These are phyloP conservation scores for Portevinia maculata DNA, from an alignment of 2,888 invertebrate genomes.

Conservation along the genomic window DNA sequence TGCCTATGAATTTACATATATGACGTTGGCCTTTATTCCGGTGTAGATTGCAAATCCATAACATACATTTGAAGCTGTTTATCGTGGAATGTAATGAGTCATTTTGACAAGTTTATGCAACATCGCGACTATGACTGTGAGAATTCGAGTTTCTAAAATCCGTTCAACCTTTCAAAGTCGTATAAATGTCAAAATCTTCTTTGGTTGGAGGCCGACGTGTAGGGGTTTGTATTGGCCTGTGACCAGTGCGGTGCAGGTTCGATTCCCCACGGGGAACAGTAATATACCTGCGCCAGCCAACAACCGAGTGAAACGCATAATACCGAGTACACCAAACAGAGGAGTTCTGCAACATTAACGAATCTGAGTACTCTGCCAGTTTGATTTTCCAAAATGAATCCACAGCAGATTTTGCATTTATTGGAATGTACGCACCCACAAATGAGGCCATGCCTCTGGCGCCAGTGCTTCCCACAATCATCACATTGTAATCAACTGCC, in stretches of 20 bases:
- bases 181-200: background rate
- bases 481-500: slow-evolving; percentile 1
- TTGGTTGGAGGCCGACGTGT: too few relatives aligned
- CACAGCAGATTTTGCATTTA: too few relatives aligned
- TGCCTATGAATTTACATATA: background rate
- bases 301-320: too few relatives aligned
- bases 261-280: too few relatives aligned
- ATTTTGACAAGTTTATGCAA: slow-evolving; percentile 2
- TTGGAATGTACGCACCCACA: background rate
- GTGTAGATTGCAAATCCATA: slow-evolving; percentile 53
- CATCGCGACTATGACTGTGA: background rate
- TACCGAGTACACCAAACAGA: too few relatives aligned
- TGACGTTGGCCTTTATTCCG: slow-evolving; percentile 35
- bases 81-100: slow-evolving; percentile 23
- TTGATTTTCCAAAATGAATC: too few relatives aligned
- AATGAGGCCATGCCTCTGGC: background rate
- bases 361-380: too few relatives aligned
- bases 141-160: background rate
- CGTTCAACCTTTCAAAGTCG: background rate
- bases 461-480: background rate
- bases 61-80: slow-evolving; percentile 1
- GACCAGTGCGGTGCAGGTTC: too few relatives aligned
- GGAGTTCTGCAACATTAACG: too few relatives aligned
- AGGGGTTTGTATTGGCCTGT: too few relatives aligned
- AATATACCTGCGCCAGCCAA: too few relatives aligned